Evolutionary conservation across 2,888 invertebrate species (phyloP).

Genomic region (Helobdella robusta): DNA sequence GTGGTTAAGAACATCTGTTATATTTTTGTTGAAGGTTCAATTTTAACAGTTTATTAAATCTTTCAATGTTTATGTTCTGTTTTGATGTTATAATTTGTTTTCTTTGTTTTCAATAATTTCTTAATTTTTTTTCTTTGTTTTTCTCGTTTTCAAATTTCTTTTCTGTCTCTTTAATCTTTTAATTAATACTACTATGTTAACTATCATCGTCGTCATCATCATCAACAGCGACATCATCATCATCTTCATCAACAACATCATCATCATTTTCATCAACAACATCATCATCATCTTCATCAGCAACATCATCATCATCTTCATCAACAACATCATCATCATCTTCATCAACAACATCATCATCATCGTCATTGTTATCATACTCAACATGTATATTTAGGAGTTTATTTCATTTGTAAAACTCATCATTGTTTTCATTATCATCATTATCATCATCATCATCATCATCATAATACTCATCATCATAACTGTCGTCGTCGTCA

Average conservation of each 20-base stretch:
- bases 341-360: neutral
- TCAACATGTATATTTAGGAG: too few relatives aligned
- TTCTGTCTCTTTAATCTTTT: neutral
- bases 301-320: neutral
- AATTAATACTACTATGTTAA: neutral
- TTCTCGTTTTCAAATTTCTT: neutral
- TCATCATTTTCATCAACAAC: neutral
- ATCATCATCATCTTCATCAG: neutral
- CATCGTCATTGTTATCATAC: neutral
- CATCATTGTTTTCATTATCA: too few relatives aligned
- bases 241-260: neutral
- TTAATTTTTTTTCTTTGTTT: neutral
- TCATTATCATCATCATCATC: neutral
- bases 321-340: conserved; percentile 8
- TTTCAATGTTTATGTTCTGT: too few relatives aligned
- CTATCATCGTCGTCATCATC: conserved; percentile 30
- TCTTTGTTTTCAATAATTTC: too few relatives aligned
- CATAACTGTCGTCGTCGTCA: neutral
- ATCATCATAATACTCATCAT: neutral
- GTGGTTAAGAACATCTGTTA: too few relatives aligned
- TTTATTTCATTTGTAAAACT: too few relatives aligned
- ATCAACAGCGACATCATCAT: neutral
- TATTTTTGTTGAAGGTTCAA: too few relatives aligned
- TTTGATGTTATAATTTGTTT: too few relatives aligned
- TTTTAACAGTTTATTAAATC: too few relatives aligned